Evolutionary conservation across 2,797 vertebrate species (phyloP).

Genomic region (Poecilia velifera): DNA sequence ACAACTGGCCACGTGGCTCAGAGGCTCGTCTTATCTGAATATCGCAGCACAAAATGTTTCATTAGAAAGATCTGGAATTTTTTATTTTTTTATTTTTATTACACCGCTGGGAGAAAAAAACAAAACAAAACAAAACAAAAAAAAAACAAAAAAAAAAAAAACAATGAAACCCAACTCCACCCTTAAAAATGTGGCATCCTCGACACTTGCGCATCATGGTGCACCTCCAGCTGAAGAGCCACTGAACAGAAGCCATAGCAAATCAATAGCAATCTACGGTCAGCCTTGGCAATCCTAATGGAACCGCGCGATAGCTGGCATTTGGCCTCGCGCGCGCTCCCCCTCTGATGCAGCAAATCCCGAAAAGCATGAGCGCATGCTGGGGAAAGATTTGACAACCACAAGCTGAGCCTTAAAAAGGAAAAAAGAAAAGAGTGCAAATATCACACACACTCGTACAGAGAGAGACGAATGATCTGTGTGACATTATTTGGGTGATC

Average conservation of each 20-base stretch:
- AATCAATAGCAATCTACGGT: constrained; percentile 84
- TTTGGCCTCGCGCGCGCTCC: constrained; percentile 56
- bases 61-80: constrained; percentile 5
- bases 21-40: constrained; percentile 10
- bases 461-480: constrained; percentile 51
- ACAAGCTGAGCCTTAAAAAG: constrained; percentile 40
- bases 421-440: constrained; percentile 42
- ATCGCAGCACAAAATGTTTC: constrained; percentile 3
- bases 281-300: constrained; percentile 77
- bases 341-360: constrained; percentile 55
- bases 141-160: background rate
- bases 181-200: constrained; percentile 12
- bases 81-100: background rate
- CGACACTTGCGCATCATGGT: constrained; percentile 16
- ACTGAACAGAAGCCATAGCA: constrained; percentile 76
- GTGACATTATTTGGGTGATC: constrained; percentile 70
- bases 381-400: constrained; percentile 41
- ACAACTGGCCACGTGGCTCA: constrained; percentile 1
- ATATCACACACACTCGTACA: constrained; percentile 18
- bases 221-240: constrained; percentile 57
- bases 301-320: constrained; percentile 72
- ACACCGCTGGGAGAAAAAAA: background rate
- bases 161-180: constrained; percentile 11
- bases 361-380: constrained; percentile 4
- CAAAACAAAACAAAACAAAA: background rate